Conservation (phyloP, 2,888 invertebrate species). For the Ornithoptera priamus region DNA sequence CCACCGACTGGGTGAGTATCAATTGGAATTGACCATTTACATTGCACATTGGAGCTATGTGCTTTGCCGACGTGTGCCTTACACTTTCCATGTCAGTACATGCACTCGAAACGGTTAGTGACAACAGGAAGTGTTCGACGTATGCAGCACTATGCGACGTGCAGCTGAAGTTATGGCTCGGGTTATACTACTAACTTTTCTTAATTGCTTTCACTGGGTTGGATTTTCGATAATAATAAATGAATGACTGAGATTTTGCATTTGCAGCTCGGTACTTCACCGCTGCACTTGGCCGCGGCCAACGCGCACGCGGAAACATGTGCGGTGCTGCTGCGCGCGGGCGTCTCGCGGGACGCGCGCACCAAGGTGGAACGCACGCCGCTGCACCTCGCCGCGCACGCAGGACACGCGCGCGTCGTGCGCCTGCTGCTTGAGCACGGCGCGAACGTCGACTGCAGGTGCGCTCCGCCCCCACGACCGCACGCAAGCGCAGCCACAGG, state of each 20-base stretch:
- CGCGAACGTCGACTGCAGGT: conserved; percentile 50
- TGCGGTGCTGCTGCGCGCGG: conserved; percentile 89
- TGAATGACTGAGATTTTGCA: too few relatives aligned
- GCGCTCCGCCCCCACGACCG: too few relatives aligned
- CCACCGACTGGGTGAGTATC: conserved; percentile 90
- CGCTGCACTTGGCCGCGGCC: conserved; percentile 90
- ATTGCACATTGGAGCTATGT: too few relatives aligned
- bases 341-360: conserved; percentile 92
- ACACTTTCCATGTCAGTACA: too few relatives aligned
- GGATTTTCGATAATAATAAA: too few relatives aligned
- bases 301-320: conserved; percentile 89
- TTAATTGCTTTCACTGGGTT: too few relatives aligned
- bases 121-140: too few relatives aligned
- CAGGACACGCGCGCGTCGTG: conserved; percentile 88
- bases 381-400: conserved; percentile 92
- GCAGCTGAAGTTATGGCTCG: too few relatives aligned
- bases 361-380: conserved; percentile 97
- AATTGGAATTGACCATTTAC: not conserved
- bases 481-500: not conserved
- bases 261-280: conserved; percentile 90
- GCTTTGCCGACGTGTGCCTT: too few relatives aligned
- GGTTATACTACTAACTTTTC: too few relatives aligned
- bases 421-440: conserved; percentile 82
- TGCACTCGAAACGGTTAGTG: too few relatives aligned
- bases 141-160: too few relatives aligned